Percentiles rank a stretch among this genome's conserved stretches.
phyloP scores from a whole-genome alignment of 2,113 vertebrate genomes.

The Mohoua ochrocephala region DNA sequence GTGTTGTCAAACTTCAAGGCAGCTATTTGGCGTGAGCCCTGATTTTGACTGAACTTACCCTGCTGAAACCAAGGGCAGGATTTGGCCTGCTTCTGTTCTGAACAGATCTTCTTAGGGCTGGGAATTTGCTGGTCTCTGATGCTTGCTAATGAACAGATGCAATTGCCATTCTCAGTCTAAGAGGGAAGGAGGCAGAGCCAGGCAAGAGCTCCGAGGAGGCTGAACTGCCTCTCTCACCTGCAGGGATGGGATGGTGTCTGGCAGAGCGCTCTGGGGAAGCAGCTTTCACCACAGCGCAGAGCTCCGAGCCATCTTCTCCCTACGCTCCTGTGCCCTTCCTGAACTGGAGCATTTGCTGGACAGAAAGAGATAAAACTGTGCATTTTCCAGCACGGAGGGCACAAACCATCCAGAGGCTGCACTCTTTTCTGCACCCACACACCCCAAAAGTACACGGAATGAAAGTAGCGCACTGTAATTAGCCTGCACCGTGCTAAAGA shows the following conservation, averaged over 20 bases:
- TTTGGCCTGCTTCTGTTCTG: background rate
- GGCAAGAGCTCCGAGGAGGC: background rate
- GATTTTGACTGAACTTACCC: background rate
- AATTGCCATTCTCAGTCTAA: background rate
- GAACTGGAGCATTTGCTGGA: background rate
- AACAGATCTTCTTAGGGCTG: background rate
- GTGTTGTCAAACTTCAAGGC: background rate
- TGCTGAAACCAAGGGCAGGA: background rate
- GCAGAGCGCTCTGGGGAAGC: background rate
- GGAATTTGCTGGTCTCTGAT: background rate
- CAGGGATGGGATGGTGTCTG: background rate
- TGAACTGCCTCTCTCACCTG: slow-evolving; percentile 3
- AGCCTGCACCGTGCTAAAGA: background rate
- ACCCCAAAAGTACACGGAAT: background rate
- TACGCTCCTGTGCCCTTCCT: background rate
- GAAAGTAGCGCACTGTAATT: background rate
- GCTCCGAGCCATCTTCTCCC: background rate
- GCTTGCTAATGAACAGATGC: background rate
- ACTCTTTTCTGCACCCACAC: background rate
- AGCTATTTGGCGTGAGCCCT: background rate
- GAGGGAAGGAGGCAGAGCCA: background rate
- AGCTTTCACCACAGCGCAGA: background rate
- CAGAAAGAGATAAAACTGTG: background rate
- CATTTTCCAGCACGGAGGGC: background rate
- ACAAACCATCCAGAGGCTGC: background rate